A percentile compares a stretch with the other conserved stretches of the same genome.
Evolutionary conservation across 2,888 invertebrate genomes (phyloP).

Genomic region (Lasioglossum pauxillum): DNA sequence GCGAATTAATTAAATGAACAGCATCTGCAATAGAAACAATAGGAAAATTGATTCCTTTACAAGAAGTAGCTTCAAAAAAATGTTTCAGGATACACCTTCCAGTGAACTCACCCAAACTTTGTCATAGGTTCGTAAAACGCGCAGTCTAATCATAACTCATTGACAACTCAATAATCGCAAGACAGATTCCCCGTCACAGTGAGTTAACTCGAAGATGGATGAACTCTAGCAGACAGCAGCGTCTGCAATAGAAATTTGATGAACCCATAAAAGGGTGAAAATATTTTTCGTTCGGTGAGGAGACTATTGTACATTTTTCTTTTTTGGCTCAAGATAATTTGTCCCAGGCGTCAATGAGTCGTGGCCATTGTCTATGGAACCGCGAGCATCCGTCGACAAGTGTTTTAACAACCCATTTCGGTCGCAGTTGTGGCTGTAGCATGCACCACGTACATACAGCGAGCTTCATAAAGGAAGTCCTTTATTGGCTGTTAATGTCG

Average conservation of each 20-base stretch:
- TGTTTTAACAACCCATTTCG: conserved; percentile 32
- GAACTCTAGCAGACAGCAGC: neutral
- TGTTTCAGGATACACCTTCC: neutral
- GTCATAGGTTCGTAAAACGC: neutral
- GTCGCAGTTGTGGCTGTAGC: conserved; percentile 5
- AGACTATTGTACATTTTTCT: neutral
- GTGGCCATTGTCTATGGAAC: neutral
- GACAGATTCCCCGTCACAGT: neutral
- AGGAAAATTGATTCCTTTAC: too few relatives aligned
- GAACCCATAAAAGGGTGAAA: neutral
- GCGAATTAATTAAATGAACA: too few relatives aligned
- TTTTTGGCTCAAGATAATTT: neutral
- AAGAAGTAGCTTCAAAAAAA: too few relatives aligned
- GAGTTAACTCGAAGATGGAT: neutral
- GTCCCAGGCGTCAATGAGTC: neutral
- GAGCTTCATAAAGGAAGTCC: conserved; percentile 34
- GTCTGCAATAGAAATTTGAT: neutral
- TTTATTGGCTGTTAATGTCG: conserved; percentile 56
- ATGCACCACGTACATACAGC: neutral
- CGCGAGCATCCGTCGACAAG: conserved; percentile 7
- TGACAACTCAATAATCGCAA: neutral
- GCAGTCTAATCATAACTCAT: neutral
- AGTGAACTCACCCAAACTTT: neutral
- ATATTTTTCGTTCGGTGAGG: neutral
- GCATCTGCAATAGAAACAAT: too few relatives aligned